Conservation (phyloP, 2,113 vertebrate species). For the Hypanus sabinus region DNA sequence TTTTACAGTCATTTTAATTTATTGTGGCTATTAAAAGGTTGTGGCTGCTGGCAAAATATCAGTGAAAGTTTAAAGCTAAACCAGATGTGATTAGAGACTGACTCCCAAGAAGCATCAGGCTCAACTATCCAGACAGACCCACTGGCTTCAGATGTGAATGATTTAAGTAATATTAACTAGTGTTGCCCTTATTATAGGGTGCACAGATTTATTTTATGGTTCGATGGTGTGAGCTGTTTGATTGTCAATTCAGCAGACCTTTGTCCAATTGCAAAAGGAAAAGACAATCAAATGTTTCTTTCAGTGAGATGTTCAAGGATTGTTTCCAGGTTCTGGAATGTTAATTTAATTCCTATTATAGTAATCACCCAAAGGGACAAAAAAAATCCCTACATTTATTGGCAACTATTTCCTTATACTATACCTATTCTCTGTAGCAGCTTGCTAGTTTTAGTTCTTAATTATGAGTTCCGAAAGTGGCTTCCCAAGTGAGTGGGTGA, state of each 20-base stretch:
- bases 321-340: not conserved
- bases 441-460: not conserved
- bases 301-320: not conserved
- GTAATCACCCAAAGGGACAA: not conserved
- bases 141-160: slow-evolving; percentile 50
- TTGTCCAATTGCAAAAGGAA: slow-evolving; percentile 39
- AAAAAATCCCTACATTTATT: not conserved
- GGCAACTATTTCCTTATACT: not conserved
- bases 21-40: slow-evolving; percentile 68
- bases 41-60: slow-evolving; percentile 66
- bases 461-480: not conserved
- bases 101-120: slow-evolving; percentile 54
- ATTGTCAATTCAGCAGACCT: slow-evolving; percentile 40
- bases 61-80: slow-evolving; percentile 69
- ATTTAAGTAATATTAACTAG: slow-evolving; percentile 47
- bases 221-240: slow-evolving; percentile 43
- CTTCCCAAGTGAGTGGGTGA: not conserved
- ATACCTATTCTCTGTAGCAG: not conserved
- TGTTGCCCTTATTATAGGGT: slow-evolving; percentile 45
- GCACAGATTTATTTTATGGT: slow-evolving; percentile 45
- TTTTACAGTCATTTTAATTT: slow-evolving; percentile 66
- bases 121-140: slow-evolving; percentile 48
- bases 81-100: slow-evolving; percentile 65
- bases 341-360: not conserved
- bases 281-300: not conserved